Base-by-base conservation (phyloP, 2,888 invertebrate genomes). In the Hypsopygia costalis region DNA sequence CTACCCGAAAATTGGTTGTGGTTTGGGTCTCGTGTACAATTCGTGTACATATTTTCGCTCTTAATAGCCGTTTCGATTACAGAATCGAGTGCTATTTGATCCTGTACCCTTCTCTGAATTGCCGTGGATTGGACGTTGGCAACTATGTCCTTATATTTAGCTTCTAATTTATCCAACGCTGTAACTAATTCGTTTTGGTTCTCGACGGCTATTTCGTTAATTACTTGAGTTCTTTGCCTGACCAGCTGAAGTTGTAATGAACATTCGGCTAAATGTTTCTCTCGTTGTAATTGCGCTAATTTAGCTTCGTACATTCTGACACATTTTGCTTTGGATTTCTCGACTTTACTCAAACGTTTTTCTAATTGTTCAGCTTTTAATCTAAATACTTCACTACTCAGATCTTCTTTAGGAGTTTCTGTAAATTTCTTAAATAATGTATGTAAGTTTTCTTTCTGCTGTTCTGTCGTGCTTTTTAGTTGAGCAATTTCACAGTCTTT, bases 101-200 rank as follows among this genome's bases (percentile, higher is more conserved):
- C 87, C 36, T 85, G 83, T 42, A 81, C 65, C 41, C 81, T 69
- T 34, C 83, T 57, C 50, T 88, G 83, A 46, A 86, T 78, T 1
- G 87, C 81, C 0, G 83, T 82, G 1, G 81, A 70, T 63, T 88
- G 87, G 40, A 87, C 71, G 40, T 74, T 82, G 1, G 79, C 81
- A 10, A 88, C 78, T 6, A 87, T 81, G 10, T 82, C 79, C 55
- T 83, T 86, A 49, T 86, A 88, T 55, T 81, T 86, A 11, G 46
- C 56, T 57, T 88, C 87, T 12, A 88, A 58, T 58, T 83, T 87
- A 11, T 77, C 76, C 4, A 87, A 46, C 6, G 78, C 69, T 22
- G 59, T 48, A n/a, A 47, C 61, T 5, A 83, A 41, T 51, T 86
- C 85, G 2, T 52, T 44, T 60, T 82, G 79, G 47, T 69, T 75